Conservation (phyloP, 1,140 invertebrate genomes). For the Whitmania pigra region DNA sequence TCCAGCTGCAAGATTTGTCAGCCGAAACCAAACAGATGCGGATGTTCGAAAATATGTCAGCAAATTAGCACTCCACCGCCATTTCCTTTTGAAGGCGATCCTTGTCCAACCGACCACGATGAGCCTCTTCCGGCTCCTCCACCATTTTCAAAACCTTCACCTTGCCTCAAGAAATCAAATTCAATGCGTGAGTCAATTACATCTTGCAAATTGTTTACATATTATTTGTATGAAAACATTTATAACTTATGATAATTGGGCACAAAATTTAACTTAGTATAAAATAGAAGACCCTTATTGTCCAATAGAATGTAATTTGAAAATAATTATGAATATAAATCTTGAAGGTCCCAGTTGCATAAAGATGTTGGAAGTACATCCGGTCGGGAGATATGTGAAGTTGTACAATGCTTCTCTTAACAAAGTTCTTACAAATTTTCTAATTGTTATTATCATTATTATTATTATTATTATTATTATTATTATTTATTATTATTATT, state of each 20-base stretch:
- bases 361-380: conserved; percentile 10
- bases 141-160: neutral
- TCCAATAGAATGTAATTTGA: too few relatives aligned
- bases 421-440: too few relatives aligned
- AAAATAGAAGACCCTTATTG: too few relatives aligned
- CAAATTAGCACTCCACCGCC: conserved; percentile 1
- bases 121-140: neutral
- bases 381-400: conserved; percentile 5
- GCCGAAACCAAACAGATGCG: conserved; percentile 1
- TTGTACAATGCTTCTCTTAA: conserved; percentile 3
- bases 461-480: too few relatives aligned
- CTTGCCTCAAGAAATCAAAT: neutral
- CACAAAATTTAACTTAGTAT: too few relatives aligned
- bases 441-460: too few relatives aligned
- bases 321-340: too few relatives aligned
- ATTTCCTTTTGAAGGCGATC: conserved; percentile 4
- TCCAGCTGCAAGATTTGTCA: neutral
- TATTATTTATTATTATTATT: too few relatives aligned
- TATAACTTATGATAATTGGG: too few relatives aligned
- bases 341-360: conserved; percentile 1
- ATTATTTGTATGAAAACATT: too few relatives aligned
- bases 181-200: too few relatives aligned
- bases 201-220: too few relatives aligned
- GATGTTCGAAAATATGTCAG: neutral
- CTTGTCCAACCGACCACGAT: neutral